These are phyloP conservation scores for Rhipidura dahli DNA, from an alignment of 2,113 vertebrate species.

Conservation along the genomic window DNA sequence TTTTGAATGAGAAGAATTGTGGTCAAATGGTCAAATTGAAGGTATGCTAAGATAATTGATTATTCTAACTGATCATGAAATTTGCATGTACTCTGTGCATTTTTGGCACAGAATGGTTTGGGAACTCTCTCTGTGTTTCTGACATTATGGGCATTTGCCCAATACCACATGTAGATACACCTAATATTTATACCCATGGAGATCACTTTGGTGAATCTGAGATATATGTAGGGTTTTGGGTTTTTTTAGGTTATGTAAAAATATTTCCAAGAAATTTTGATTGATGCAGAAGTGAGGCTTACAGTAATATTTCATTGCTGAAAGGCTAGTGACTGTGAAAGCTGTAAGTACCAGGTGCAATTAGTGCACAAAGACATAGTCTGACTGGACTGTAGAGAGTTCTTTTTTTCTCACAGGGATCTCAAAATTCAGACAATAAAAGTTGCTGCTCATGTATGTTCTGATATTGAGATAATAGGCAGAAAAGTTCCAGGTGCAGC, in stretches of 20 bases:
- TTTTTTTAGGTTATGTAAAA: not conserved
- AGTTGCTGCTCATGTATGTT: not conserved
- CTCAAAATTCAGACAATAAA: not conserved
- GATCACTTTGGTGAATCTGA: not conserved
- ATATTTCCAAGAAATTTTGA: not conserved
- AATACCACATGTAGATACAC: not conserved
- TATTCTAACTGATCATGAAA: not conserved
- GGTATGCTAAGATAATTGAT: not conserved
- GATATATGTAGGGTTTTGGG: not conserved
- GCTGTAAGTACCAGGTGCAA: not conserved
- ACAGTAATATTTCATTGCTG: not conserved
- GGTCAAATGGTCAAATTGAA: not conserved
- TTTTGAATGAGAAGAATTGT: not conserved
- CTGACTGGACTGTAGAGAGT: not conserved
- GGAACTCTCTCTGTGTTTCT: not conserved
- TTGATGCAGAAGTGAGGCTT: not conserved
- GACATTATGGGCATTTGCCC: not conserved
- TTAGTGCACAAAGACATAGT: not conserved
- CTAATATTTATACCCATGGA: not conserved
- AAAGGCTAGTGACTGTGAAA: not conserved
- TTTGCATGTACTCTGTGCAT: not conserved
- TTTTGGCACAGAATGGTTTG: not conserved
- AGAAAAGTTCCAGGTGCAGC: not conserved
- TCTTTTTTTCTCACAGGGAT: not conserved
- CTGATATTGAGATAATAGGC: not conserved